phyloP scores from a whole-genome alignment of 1,140 invertebrate genomes.

The Teleopsis dalmanni region DNA sequence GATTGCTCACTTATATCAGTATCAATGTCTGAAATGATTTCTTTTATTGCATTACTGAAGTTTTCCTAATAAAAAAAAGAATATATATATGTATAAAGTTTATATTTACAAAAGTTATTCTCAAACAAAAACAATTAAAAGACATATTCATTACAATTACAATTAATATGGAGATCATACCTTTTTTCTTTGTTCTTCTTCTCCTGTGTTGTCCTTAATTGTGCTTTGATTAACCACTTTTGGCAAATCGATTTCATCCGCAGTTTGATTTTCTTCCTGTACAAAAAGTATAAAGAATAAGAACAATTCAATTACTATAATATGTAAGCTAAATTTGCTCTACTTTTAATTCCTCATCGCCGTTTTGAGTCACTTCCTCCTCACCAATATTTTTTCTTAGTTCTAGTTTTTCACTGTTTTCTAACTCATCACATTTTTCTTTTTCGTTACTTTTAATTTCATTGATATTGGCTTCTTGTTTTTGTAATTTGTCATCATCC shows the following conservation, averaged over 20 bases:
- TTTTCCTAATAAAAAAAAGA: constrained; percentile 43
- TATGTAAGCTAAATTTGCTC: neutral
- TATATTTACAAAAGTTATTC: neutral
- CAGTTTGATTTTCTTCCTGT: neutral
- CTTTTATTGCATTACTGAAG: constrained; percentile 51
- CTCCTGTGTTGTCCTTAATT: neutral
- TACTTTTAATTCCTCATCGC: neutral
- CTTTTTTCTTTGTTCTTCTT: neutral
- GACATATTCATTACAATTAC: neutral
- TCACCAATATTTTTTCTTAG: neutral
- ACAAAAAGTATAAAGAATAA: neutral
- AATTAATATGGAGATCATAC: neutral
- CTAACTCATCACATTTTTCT: neutral
- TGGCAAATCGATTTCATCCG: neutral
- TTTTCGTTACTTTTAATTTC: neutral
- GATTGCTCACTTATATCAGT: constrained; percentile 45
- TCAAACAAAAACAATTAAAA: neutral
- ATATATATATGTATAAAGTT: neutral
- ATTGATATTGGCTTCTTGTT: neutral
- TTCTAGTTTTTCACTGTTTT: neutral
- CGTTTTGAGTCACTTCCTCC: neutral
- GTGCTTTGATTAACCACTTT: neutral
- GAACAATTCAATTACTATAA: neutral
- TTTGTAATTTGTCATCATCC: neutral
- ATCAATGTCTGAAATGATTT: constrained; percentile 56